These are phyloP conservation scores for Eupelmus urozonus DNA, from an alignment of 2,888 invertebrate genomes.

Conservation along the genomic window DNA sequence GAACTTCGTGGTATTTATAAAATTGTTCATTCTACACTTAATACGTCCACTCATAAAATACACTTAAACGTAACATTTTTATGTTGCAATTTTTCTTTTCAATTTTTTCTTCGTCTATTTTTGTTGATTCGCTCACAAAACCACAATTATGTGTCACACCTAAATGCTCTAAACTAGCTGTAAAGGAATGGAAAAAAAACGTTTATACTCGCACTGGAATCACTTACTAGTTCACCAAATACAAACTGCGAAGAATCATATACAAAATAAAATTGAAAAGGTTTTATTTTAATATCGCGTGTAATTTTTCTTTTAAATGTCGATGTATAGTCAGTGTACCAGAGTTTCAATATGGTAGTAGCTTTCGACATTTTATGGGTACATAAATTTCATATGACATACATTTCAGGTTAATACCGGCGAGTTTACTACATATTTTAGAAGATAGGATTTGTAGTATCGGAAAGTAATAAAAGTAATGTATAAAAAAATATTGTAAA, in stretches of 20 bases:
- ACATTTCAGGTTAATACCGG: conserved; percentile 43
- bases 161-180: too few species aligned
- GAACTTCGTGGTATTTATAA: too few species aligned
- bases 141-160: too few species aligned
- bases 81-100: too few species aligned
- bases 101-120: too few species aligned
- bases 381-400: conserved; percentile 42
- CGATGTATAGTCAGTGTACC: background rate
- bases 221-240: background rate
- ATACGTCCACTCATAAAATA: too few species aligned
- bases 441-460: conserved; percentile 39
- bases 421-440: conserved; percentile 46
- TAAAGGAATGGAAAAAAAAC: too few species aligned
- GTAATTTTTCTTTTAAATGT: conserved; percentile 29
- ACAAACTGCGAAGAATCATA: background rate
- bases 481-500: background rate
- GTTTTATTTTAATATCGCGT: conserved; percentile 35
- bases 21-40: too few species aligned
- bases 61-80: too few species aligned
- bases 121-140: too few species aligned
- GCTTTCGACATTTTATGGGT: conserved; percentile 33
- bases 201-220: too few species aligned
- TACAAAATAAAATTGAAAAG: background rate
- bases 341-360: conserved; percentile 28
- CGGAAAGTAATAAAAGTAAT: conserved; percentile 36